Evolutionary conservation across 1,140 invertebrate species (phyloP), one percentile per base, ranked within the genome.

Genomic region (Drosophila bifasciata): DNA sequence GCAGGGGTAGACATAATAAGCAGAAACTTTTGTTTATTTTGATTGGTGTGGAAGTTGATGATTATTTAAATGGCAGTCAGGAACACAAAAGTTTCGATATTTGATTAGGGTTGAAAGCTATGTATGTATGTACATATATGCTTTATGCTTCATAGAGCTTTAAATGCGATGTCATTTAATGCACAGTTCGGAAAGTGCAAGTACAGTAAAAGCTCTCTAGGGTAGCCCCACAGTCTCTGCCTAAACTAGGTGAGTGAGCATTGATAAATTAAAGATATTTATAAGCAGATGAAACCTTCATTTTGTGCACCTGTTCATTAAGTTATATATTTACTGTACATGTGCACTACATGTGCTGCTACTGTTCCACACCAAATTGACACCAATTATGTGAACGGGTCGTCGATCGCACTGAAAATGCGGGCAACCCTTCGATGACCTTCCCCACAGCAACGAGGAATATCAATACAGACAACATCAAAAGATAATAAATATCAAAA

Each of bases 351-450:
- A 13, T 28, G 16, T 43, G 28, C 9, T 39, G 43, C 25, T 46
- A 15, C 28, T 67, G 61, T 28, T 9, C 49, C 49, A 48, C 64
- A 56, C 52, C 25, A 64, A 86, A 78, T 78, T 86, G 83, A 85
- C 69, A 51, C 58, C 83, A 86, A 88, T 88, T 88, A 81, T 74
- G 64, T 44, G 48, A 46, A 64, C 16, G 60, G 66, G 44, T 76
- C 76, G 57, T 66, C 63, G 77, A 75, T 81, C 64, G 48, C 28
- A 45, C 17, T 28, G 25, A 46, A 48, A 48, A 32, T 44, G 32
- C 32, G 25, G 23, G 7, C 17, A 23, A 55, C 63, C 83, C 83
- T 81, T 81, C 49, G 52, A 43, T 81, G 78, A 86, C 81, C 81
- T 88, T 85, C 53, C 49, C 13, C 58, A 63, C 57, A 13, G 23